phyloP scores from a whole-genome alignment of 2,797 vertebrate species.

The Muscicapa striata region DNA sequence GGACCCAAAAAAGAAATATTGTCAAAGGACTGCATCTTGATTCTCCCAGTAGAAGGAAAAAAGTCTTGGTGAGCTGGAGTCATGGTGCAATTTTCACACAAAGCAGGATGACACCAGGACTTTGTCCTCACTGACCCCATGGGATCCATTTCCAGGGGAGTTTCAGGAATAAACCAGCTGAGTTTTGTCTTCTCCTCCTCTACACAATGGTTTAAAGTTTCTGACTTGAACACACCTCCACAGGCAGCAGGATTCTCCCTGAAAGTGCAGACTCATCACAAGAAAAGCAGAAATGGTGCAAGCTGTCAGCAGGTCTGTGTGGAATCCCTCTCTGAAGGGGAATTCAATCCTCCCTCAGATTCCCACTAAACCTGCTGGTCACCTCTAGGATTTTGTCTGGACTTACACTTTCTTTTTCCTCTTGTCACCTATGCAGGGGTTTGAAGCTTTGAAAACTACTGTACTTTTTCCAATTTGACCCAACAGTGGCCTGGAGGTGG shows the following conservation, averaged over 20 bases:
- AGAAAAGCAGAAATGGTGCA: not conserved
- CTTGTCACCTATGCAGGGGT: not conserved
- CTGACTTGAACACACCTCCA: not conserved
- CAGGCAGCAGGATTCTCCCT: not conserved
- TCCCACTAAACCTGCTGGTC: not conserved
- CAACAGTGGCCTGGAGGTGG: not conserved
- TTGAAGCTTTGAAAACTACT: not conserved
- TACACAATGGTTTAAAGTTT: rapidly evolving
- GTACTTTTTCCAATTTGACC: not conserved
- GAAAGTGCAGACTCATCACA: not conserved
- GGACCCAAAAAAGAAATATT: not conserved
- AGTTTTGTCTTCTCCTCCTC: not conserved
- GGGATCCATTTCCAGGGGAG: not conserved
- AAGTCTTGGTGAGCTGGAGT: not conserved
- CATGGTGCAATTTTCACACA: too few species aligned
- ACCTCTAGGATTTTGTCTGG: not conserved
- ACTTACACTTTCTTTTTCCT: not conserved
- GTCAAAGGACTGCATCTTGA: not conserved
- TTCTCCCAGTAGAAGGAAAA: not conserved
- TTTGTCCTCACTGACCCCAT: not conserved
- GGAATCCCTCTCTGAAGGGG: not conserved
- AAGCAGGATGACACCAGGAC: not conserved
- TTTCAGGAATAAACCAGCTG: not conserved
- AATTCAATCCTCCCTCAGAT: not conserved
- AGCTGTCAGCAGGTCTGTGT: not conserved